Base-by-base conservation (phyloP, 2,797 vertebrate genomes). In the Potorous gilbertii region DNA sequence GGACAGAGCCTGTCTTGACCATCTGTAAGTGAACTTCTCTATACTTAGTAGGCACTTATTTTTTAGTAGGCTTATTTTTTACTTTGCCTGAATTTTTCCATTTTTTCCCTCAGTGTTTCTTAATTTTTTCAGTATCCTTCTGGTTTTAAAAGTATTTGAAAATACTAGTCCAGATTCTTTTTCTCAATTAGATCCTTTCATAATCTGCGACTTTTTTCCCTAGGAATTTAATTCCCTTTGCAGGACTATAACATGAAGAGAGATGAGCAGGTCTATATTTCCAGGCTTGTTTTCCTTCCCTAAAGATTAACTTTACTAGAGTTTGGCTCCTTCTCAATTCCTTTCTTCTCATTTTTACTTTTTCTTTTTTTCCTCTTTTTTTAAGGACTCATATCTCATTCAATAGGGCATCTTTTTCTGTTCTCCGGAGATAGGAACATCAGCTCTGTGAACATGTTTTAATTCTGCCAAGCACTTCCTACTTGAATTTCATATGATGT, bases 111-210 rank as follows among this genome's bases (percentile, higher is more conserved):
- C 94, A 98, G 97, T 97, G 14, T 97, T 96, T 93, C 90, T 97
- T 97, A 95, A 96, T 98, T 98, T 97, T 98, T 97, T 74, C 97
- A 97, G 94, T 95, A 96, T 96, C 96, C 94, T 94, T 90, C 18
- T 96, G 95, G 55, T 97, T 98, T 97, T 98, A 94, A 50, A 97
- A 97, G 96, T 92, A 92, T 98, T 98, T 97, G 95, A 94, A 97
- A 98, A 96, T 97, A 93, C 96, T 96, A 96, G 95, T 97, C 98
- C 96, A 93, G 90, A 96, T 31, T 57, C 93, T 93, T 97, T 93
- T 90, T 95, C 92, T 93, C 59, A 94, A 96, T 96, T 95, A 97
- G 96, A 96, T 97, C 95, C 96, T 98, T 98, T 97, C 96, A 97
- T 95, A 97, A 12, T 3, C 14, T 92, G 96, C 97, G 95, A 90